Evolutionary conservation across 2,113 vertebrate species (phyloP).

Genomic region (Charina bottae): DNA sequence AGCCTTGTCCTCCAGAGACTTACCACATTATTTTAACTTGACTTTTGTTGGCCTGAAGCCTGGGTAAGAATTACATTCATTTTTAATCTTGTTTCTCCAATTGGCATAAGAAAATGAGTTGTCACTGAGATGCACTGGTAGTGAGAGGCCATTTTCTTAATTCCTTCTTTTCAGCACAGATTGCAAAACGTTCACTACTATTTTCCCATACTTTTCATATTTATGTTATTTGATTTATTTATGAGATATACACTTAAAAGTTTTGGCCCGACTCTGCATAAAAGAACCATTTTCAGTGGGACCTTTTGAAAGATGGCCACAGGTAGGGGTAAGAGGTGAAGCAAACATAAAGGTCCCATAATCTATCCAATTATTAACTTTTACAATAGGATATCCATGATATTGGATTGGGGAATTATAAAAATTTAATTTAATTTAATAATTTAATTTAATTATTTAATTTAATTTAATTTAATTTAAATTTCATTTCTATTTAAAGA

Average conservation of each 20-base stretch:
- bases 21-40: slow-evolving; percentile 65
- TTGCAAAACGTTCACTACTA: slow-evolving; percentile 38
- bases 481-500: too few species aligned
- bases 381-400: not conserved
- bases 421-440: not conserved
- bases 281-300: slow-evolving; percentile 44
- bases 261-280: not conserved
- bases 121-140: slow-evolving; percentile 62
- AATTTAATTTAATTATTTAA: too few species aligned
- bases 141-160: slow-evolving; percentile 66
- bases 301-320: slow-evolving; percentile 57
- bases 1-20: slow-evolving; percentile 69
- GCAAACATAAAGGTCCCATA: slow-evolving; percentile 40
- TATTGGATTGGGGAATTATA: not conserved
- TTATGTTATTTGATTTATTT: slow-evolving; percentile 56
- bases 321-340: slow-evolving; percentile 37
- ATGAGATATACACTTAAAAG: slow-evolving; percentile 43
- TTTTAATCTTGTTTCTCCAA: slow-evolving; percentile 70
- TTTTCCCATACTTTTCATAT: not conserved
- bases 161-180: slow-evolving; percentile 55
- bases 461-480: too few species aligned
- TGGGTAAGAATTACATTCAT: slow-evolving; percentile 68
- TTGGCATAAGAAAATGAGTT: slow-evolving; percentile 71
- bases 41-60: slow-evolving; percentile 64
- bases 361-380: not conserved